Evolutionary conservation across 2,113 vertebrate genomes (phyloP).

Genomic region (Myotis davidii): DNA sequence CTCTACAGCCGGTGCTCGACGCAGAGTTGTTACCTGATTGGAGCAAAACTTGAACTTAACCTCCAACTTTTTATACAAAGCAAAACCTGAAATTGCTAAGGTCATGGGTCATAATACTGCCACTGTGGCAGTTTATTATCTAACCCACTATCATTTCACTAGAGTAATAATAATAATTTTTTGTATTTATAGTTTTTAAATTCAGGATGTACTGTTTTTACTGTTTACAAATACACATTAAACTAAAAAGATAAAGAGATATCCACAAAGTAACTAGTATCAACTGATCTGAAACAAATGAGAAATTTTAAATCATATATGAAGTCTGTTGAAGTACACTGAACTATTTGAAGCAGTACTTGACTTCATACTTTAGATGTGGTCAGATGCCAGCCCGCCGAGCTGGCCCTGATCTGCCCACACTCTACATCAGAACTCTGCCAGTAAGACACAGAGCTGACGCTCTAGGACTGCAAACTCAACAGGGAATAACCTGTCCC

Average conservation of each 20-base stretch:
- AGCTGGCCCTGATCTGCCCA: neutral
- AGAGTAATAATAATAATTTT: neutral
- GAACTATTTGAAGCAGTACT: neutral
- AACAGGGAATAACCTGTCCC: neutral
- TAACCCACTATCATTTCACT: neutral
- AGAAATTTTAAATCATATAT: neutral
- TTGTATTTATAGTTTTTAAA: neutral
- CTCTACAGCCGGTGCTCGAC: accelerated
- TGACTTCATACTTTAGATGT: neutral
- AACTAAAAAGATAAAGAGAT: neutral
- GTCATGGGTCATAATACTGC: accelerated
- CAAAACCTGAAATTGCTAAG: neutral
- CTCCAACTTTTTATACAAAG: neutral
- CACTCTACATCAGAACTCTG: neutral
- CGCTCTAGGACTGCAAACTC: too few species aligned
- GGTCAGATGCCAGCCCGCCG: accelerated
- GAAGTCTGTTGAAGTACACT: neutral
- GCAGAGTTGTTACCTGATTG: neutral
- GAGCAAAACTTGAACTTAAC: neutral
- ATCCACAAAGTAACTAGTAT: neutral
- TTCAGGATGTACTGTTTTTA: neutral
- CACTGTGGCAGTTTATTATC: neutral
- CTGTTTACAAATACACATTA: neutral
- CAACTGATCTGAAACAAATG: neutral
- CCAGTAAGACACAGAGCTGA: neutral